Evolutionary conservation across 2,113 vertebrate genomes (phyloP).

Genomic region (Taxidea taxus): DNA sequence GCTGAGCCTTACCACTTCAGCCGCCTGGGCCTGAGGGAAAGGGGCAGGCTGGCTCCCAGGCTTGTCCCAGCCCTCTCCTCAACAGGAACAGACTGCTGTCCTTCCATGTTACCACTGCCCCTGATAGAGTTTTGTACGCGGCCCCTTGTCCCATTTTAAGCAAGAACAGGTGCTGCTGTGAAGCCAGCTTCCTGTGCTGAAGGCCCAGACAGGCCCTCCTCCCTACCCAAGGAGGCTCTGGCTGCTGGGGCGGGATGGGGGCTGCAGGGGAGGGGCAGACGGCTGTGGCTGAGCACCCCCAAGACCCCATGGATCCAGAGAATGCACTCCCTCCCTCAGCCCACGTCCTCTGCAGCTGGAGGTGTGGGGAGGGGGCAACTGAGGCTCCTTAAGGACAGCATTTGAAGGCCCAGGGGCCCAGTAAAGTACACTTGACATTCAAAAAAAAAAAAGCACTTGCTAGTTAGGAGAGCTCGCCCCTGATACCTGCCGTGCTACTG

Average conservation of each 20-base stretch:
- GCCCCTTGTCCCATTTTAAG: not conserved
- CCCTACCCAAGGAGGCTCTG: not conserved
- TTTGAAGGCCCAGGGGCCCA: not conserved
- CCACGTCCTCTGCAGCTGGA: slow-evolving; percentile 20
- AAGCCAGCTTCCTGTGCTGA: slow-evolving; percentile 6
- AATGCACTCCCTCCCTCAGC: not conserved
- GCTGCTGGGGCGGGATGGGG: not conserved
- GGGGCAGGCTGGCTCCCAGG: not conserved
- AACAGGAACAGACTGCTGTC: not conserved
- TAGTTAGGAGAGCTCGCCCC: not conserved
- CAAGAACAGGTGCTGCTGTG: not conserved
- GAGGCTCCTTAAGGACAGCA: fast-evolving
- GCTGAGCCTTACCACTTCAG: not conserved
- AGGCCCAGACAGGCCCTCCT: not conserved
- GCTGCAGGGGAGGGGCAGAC: not conserved
- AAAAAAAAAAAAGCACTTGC: too few species aligned
- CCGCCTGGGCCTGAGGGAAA: not conserved
- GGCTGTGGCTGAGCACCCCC: not conserved
- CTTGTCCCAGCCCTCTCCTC: not conserved
- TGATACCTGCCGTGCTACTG: not conserved
- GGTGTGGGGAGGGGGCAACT: not conserved
- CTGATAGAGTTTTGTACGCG: not conserved
- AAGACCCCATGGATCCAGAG: not conserved
- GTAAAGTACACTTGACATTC: slow-evolving; percentile 47
- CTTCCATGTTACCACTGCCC: not conserved